Evolutionary conservation across 2,113 vertebrate species (phyloP), one percentile per base, ranked within the genome.

Genomic region (Procavia capensis): DNA sequence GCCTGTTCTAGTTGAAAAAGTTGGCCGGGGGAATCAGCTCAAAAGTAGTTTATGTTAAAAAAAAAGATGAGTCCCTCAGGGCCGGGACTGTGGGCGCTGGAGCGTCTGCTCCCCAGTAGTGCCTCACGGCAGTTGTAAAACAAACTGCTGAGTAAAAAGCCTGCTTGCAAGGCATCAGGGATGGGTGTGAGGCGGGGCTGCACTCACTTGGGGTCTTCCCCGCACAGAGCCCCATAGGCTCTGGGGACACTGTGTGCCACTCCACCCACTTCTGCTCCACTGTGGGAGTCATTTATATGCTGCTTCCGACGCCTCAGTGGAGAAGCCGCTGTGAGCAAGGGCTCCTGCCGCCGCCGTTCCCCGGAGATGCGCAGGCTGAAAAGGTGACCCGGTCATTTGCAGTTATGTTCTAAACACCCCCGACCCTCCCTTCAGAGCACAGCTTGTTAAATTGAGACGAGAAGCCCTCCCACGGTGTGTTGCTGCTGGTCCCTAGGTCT

Each of bases 161-260:
- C 11, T 47, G 45, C n/a, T 10, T 22, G 11, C 47, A 59, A 13
- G 6, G 54, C 57, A 64, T 75, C 76, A 13, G 43, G 29, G 45
- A 5, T 20, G 7, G 31, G 13, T 74, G 5, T 74, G 57, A 50
- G 6, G 63, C 43, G 0, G 10, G 50, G 64, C 10, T 17, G 31
- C 34, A 66, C 27, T 17, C 34, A 10, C 34, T 13, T 2, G 24
- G 5, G 0, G 11, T 29, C 57, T 47, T 43, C 50, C 6, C 0
- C 8, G 1, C 19, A 3, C 22, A 17, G n/a, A 83, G 81, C 76
- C 50, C 0, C 3, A 3, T 9, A 9, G 63, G 63, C 4, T 34
- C 70, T 39, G 4, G 39, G 31, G 36, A 22, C 27, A 19, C 59
- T 31, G 34, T 16, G 47, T 31, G 61, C 43, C 6, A 4, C 63